Base-by-base conservation (phyloP, 2,888 invertebrate species). In the Erebia ligea region DNA sequence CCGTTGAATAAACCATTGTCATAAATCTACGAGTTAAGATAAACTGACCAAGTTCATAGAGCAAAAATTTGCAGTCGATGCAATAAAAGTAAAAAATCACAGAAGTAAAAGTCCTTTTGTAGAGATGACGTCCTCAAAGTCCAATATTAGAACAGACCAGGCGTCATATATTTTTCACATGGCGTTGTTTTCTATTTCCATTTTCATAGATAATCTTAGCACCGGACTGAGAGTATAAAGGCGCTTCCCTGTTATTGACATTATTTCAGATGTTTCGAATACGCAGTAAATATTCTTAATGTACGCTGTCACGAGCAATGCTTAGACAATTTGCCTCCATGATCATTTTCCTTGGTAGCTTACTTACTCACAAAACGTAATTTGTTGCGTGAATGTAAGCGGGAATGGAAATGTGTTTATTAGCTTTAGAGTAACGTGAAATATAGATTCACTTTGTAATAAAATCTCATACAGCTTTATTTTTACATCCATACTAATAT, bases 221-320 rank as follows among this genome's bases (percentile, higher is more conserved):
- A 11, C n/a, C n/a, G 59, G 54, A 66, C n/a, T 54, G 34, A 48
- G 6, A 42, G 62, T 70, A 42, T 58, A 68, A 73, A 34, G 11
- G 52, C 45, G 8, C 11, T 21, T 56, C 56, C 68, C 72, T 76
- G 76, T 66, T 76, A 76, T 76, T 71, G 76, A 75, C 76, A 73
- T 76, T 75, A 75, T 76, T 71, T 75, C 76, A 69, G 73, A 67
- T 75, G 73, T 75, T 73, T 73, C 75, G 73, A 75, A 75, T 73
- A 73, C 48, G 69, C 63, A 71, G 73, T 76, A 74, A 75, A 75
- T 76, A 76, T 76, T 61, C 70, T 72, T 76, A 75, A 76, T 75
- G 75, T 70, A 57, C 65, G 72, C 75, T 76, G 76, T 76, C 76
- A 76, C 66, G 61, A 70, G 66, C 76, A 76, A 68, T 59, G 70